Percentiles rank a stretch among this genome's conserved stretches.
Evolutionary conservation across 2,113 vertebrate species (phyloP).

Genomic region (Accipiter cooperii): DNA sequence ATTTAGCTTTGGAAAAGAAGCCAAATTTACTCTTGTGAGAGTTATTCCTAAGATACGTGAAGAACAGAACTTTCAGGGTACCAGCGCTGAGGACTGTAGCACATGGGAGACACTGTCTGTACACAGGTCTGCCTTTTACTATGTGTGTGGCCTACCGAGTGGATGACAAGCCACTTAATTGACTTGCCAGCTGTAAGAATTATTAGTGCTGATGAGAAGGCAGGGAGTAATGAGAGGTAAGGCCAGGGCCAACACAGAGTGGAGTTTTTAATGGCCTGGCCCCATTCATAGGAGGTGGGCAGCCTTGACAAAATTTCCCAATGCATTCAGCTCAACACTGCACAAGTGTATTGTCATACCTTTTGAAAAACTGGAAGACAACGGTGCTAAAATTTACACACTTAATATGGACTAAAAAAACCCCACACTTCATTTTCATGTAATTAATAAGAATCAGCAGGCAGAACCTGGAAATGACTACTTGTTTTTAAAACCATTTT

Average conservation of each 20-base stretch:
- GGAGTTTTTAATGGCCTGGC: neutral
- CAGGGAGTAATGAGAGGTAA: neutral
- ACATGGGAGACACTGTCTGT: neutral
- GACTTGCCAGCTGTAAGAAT: neutral
- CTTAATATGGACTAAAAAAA: neutral
- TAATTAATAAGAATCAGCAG: neutral
- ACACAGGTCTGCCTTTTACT: neutral
- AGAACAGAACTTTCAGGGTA: neutral
- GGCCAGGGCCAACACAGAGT: neutral
- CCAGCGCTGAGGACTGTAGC: neutral
- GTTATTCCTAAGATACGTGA: neutral
- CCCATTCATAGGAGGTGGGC: neutral
- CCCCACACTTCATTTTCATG: neutral
- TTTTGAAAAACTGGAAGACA: neutral
- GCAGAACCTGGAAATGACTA: neutral
- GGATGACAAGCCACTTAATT: neutral
- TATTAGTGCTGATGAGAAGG: neutral
- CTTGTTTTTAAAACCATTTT: neutral
- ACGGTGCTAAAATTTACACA: neutral
- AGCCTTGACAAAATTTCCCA: neutral
- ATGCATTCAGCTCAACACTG: neutral
- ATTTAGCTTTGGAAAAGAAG: neutral
- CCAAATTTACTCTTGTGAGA: neutral
- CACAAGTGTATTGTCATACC: neutral
- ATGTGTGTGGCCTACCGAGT: neutral